phyloP scores from a whole-genome alignment of 1,140 invertebrate genomes.

The Elymnias hypermnestra region DNA sequence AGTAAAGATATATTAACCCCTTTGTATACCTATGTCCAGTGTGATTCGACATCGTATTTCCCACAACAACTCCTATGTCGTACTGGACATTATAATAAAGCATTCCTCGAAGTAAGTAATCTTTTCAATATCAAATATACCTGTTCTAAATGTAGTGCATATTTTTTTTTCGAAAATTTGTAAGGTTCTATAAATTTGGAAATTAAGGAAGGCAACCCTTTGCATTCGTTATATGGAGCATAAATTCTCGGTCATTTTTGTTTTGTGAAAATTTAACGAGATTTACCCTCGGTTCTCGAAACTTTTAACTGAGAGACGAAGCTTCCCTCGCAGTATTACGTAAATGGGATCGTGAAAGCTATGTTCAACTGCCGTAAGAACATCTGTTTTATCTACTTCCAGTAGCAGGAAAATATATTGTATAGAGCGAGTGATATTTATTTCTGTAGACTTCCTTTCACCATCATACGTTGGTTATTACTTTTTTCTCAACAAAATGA shows the following conservation, averaged over 20 bases:
- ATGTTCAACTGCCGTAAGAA: constrained; percentile 9
- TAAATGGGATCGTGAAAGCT: constrained; percentile 7
- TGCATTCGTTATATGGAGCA: not conserved
- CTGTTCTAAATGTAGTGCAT: too few relatives aligned
- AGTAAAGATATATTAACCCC: too few relatives aligned
- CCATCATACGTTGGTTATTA: not conserved
- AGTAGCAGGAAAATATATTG: not conserved
- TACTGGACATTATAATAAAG: too few relatives aligned
- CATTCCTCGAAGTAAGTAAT: too few relatives aligned
- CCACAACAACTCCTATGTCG: too few relatives aligned
- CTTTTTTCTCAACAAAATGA: too few relatives aligned
- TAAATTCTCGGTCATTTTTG: not conserved
- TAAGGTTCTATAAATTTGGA: too few relatives aligned
- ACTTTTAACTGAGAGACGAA: constrained; percentile 7
- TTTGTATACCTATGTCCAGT: too few relatives aligned
- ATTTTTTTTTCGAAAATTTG: too few relatives aligned
- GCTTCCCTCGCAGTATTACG: constrained; percentile 11
- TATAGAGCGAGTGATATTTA: not conserved
- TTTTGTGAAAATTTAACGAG: not conserved
- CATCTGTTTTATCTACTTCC: constrained; percentile 1
- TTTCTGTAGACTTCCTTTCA: not conserved
- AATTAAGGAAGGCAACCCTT: too few relatives aligned
- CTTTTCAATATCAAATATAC: too few relatives aligned
- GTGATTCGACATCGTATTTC: too few relatives aligned
- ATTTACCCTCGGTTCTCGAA: constrained; percentile 9